Evolutionary conservation across 2,113 vertebrate species (phyloP), one percentile per base, ranked within the genome.

Genomic region (Pygoscelis antarcticus): DNA sequence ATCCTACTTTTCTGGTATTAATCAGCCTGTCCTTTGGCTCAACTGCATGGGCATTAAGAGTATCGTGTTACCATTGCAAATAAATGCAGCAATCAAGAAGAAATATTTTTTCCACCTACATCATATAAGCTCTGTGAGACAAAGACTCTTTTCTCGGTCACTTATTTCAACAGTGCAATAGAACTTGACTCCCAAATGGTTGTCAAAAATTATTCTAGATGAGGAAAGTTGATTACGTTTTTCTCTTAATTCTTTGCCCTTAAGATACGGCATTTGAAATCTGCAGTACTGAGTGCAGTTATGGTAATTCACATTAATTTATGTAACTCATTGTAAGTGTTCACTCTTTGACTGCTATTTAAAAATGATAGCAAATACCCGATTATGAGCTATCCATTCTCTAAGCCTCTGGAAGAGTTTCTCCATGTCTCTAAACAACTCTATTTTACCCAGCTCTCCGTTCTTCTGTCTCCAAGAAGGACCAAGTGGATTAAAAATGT

Each of bases 21-120:
- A 72, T 83, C 87, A 88, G 62, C 10, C 83, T 94, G 70, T 29
- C 38, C 92, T 94, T 90, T 86, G 82, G 93, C 68, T 93, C 95
- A 94, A 65, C 87, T 72, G 32, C 42, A 38, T 10, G 51, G 46
- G 30, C 60, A 78, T 55, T 93, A 84, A 78, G n/a, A 93, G 46
- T 61, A 76, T 87, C 19, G 0, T 29, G 46, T 85, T 78, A 85
- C 54, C 29, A 72, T 25, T 80, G 49, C 46, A 94, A 95, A 85
- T 36, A 94, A 92, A 77, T 26, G 18, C 30, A 80, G 21, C 17
- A 69, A 88, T 90, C 6, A 64, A 89, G 60, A 58, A 68, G 60
- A n/a, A 36, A 47, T 10, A 30, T 11, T 34, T 75, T 87, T 88
- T 83, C 66, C 44, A 77, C 32, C 60, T 61, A 65, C 11, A 62